A percentile compares a stretch with the other conserved stretches of the same genome.
Evolutionary conservation across 2,888 invertebrate genomes (phyloP).

Genomic region (Papilio protenor): DNA sequence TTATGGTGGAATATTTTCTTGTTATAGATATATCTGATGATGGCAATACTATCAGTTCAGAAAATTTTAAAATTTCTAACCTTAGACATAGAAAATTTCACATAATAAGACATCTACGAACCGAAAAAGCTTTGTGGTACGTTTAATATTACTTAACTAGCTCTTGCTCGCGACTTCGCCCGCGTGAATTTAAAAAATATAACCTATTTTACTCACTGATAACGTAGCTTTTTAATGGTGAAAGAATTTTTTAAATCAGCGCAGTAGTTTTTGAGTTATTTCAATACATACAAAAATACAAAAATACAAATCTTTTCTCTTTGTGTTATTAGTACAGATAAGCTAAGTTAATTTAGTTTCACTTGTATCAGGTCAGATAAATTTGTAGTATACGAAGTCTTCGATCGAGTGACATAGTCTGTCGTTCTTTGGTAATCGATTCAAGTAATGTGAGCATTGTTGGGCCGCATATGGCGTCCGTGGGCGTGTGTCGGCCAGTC

Average conservation of each 20-base stretch:
- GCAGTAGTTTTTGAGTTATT: no score
- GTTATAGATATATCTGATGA: background rate
- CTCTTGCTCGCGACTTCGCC: no score
- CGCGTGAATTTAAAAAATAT: no score
- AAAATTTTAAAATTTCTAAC: no score
- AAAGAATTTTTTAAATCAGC: no score
- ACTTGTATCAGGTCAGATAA: background rate
- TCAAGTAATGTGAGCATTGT: slow-evolving; percentile 41
- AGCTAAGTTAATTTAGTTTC: background rate
- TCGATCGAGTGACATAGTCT: slow-evolving; percentile 8
- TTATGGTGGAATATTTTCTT: slow-evolving; percentile 4
- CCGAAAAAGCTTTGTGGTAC: background rate
- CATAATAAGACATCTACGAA: background rate
- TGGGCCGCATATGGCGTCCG: slow-evolving; percentile 31
- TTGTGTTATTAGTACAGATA: no score
- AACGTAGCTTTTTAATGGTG: no score
- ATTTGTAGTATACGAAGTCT: background rate
- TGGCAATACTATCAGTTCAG: background rate
- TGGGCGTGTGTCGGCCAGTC: slow-evolving; percentile 43
- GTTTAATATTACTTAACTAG: background rate
- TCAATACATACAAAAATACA: no score
- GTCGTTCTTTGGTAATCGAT: slow-evolving; percentile 36
- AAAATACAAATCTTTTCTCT: no score
- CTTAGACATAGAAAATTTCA: no score
- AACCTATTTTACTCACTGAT: no score